Evolutionary conservation across 2,113 vertebrate species (phyloP), one percentile per base, ranked within the genome.

Genomic region (Abramis brama): DNA sequence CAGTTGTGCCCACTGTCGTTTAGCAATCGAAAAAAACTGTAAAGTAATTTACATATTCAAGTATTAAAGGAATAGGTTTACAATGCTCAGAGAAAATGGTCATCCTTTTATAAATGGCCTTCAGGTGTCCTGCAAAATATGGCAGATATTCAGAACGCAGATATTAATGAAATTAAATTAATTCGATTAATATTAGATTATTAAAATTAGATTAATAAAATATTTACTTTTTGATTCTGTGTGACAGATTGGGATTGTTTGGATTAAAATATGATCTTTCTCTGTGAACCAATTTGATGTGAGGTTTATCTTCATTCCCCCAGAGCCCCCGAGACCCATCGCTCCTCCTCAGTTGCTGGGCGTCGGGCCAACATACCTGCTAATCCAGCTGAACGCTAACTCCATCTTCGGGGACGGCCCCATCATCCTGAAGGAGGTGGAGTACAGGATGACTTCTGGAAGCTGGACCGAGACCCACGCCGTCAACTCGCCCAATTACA

Each of bases 401-500:
- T 99, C 98, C 0, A 99, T 99, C 87, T 99, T 99, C 84, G 98
- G 98, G 0, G 98, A 99, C 0, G 98, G 98, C 21, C 98, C 98
- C 17, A 99, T 99, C 71, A 98, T 99, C 87, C 92, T 99, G 79
- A 99, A 99, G 89, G 98, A 99, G 91, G 98, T 99, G 83, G 98
- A 98, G 82, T 99, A 99, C 89, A 93, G 97, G 11, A 99, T 99
- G 98, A 99, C 98, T 0, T 96, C 97, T 0, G 98, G 98, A 19
- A 97, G 95, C 52, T 99, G 98, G 98, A 99, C 96, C 0, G 98
- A 99, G 94, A 99, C 97, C 1, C 97, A 99, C 0, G 98, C 98
- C 0, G 98, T 99, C 84, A 99, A 98, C 15, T 97, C 97, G 0
- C 97, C 97, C 0, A 98, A 97, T 2, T 99, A 99, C 83, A 99